These are phyloP conservation scores for Sander vitreus DNA, from an alignment of 2,113 vertebrate species.

Conservation along the genomic window DNA sequence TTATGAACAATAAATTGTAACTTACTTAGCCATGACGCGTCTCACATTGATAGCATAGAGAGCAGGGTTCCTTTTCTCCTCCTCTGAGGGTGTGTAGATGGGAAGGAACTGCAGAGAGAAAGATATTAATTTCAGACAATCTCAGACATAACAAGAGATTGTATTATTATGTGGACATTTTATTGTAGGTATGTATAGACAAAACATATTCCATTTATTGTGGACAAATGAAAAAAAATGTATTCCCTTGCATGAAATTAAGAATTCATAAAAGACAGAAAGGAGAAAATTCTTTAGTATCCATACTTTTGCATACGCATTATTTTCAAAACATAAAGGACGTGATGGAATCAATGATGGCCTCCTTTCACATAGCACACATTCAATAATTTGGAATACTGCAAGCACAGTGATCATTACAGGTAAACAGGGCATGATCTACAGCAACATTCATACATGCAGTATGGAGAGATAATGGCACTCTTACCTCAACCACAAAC, in stretches of 20 bases:
- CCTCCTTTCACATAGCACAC: not conserved
- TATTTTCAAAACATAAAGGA: not conserved
- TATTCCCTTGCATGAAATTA: not conserved
- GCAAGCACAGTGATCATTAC: not conserved
- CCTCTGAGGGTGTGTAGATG: slow-evolving; percentile 93
- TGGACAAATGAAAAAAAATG: not conserved
- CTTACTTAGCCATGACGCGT: slow-evolving; percentile 92
- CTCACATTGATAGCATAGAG: slow-evolving; percentile 96
- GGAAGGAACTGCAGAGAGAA: slow-evolving; percentile 90
- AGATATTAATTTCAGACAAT: not conserved
- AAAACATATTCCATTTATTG: not conserved
- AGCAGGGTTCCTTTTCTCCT: slow-evolving; percentile 92
- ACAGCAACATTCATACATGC: not conserved
- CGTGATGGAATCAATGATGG: not conserved
- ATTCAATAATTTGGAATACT: not conserved
- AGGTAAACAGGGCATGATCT: not conserved
- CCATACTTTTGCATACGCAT: not conserved
- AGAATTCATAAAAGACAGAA: not conserved
- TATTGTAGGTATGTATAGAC: not conserved
- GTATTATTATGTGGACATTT: not conserved
- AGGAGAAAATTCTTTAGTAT: not conserved
- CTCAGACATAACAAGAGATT: not conserved
- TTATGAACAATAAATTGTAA: not conserved
- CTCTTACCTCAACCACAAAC: slow-evolving; percentile 94
- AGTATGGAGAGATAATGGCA: not conserved